Evolutionary conservation across 1,140 invertebrate genomes (phyloP), one percentile per base, ranked within the genome.

Genomic region (Ganaspis sp.): DNA sequence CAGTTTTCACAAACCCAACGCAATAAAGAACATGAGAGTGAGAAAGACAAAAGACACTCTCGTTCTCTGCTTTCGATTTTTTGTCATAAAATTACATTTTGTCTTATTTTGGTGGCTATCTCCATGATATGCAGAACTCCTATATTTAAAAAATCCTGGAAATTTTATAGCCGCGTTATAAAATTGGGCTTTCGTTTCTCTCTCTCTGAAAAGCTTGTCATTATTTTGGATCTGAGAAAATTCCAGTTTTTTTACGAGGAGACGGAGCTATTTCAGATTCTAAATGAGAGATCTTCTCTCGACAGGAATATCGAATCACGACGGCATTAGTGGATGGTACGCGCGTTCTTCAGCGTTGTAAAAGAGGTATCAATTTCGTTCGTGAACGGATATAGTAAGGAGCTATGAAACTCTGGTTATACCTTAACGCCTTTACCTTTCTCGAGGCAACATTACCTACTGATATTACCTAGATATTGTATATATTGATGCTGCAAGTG

Each of bases 291-390:
- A 23, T 23, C 9, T 9, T 58, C 9, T 26, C 53, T 5, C 9
- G 53, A 58, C 53, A 58, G 53, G 53, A 58, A 58, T 23, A 23
- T 23, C 53, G 53, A 58, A 58, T 49, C 45, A 49, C 45, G 45
- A 49, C 17, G 45, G 45, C 45, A 49, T 49, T 49, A 49, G 45
- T 17, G 45, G 45, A 49, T 49, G 17, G 45, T 49, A 49, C 45
- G n/a, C 17, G 45, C 15, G 45, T 49, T 49, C 45, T 49, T 49
- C 45, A 49, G 17, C 12, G 45, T 49, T 49, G 45, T 49, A 49
- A 49, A 49, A 49, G 45, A 49, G 45, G 17, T 49, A 49, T 49
- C 45, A 49, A 49, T 49, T 49, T 49, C 45, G 45, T 49, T 17
- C 45, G 45, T 17, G 45, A 49, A 49, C 45, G n/a, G 45, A 49